These are phyloP conservation scores for Bolborhynchus lineola DNA, from an alignment of 2,113 vertebrate genomes.

Conservation along the genomic window DNA sequence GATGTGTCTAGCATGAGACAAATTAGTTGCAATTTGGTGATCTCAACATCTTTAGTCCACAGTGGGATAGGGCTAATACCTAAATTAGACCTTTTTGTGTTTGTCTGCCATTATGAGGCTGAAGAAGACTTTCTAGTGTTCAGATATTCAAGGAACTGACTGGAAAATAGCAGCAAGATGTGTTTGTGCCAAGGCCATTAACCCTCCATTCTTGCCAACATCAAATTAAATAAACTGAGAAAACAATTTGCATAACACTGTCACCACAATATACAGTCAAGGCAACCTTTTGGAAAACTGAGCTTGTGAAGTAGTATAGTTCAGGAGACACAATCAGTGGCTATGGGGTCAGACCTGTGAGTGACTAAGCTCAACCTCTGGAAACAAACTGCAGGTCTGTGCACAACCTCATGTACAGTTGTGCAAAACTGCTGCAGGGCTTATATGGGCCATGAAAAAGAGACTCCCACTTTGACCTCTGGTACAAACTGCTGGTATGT, in stretches of 20 bases:
- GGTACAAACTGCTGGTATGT: background rate
- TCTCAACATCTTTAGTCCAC: background rate
- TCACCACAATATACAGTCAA: conserved; percentile 1
- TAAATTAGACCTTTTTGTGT: background rate
- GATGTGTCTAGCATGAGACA: background rate
- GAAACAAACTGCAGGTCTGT: fast-evolving
- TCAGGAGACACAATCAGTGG: background rate
- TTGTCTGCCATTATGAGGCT: background rate
- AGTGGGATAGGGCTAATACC: background rate
- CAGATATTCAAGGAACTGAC: conserved; percentile 22
- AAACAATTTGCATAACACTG: conserved; percentile 52
- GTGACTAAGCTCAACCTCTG: background rate
- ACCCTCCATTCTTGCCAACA: conserved; percentile 62
- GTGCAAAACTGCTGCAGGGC: fast-evolving
- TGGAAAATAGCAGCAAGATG: conserved; percentile 48
- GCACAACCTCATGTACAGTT: background rate
- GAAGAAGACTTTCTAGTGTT: conserved; percentile 11
- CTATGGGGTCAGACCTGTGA: background rate
- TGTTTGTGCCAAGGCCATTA: conserved; percentile 53
- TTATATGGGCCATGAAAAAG: background rate
- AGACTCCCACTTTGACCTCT: background rate
- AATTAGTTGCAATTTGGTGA: background rate
- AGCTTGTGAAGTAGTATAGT: background rate
- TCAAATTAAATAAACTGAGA: conserved; percentile 59
- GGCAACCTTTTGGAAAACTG: conserved; percentile 42